Base-by-base conservation (phyloP, 30 jellyfish, hydroid and myxozoan genomes). In the Rhopilema esculentum region DNA sequence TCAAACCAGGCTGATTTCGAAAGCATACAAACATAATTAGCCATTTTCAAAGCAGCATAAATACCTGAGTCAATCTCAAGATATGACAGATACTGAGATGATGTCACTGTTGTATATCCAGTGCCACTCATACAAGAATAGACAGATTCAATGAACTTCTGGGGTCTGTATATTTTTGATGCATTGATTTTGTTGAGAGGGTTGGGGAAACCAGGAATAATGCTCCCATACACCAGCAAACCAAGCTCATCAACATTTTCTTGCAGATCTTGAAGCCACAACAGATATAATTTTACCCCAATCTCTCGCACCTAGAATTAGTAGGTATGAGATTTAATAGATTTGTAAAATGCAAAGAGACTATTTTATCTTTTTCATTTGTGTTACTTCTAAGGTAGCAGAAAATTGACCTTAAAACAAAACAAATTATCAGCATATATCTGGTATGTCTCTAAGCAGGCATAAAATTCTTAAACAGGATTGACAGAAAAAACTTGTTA, bases 221-320 rank as follows among this genome's bases (percentile, higher is more conserved):
- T 83, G 94, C 98, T 88, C 12, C 97, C 98, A 76, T 88, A 93
- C 26, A 89, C 91, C 29, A 93, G 91, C 72, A 93, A 72, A 0
- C 86, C 90, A 31, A 93, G 84, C 69, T 93, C 98, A 64, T 93
- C 97, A 1, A 89, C 89, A 70, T 93, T 93, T 49, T 89, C 97
- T 72, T 93, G 97, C 82, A 93, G 79, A 50, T 83, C 95, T 76
- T 93, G 98, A 82, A 93, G 89, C 98, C 98, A 93, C 30, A 93
- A 82, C 51, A 93, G 66, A 66, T 90, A 93, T 53, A 93, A 66
- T 76, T 87, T 72, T 67, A 93, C 84, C 25, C 97, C 98, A 27
- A 67, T 86, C 79, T 93, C 98, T 67, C 97, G 92, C 49, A 93
- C 87, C 98, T 93, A 50, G n/a, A n/a, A 66, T 9, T 23, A 25